A percentile compares a stretch with the other conserved stretches of the same genome.
These are phyloP conservation scores for Endomychus coccineus DNA, from an alignment of 2,888 invertebrate species.

Conservation along the genomic window DNA sequence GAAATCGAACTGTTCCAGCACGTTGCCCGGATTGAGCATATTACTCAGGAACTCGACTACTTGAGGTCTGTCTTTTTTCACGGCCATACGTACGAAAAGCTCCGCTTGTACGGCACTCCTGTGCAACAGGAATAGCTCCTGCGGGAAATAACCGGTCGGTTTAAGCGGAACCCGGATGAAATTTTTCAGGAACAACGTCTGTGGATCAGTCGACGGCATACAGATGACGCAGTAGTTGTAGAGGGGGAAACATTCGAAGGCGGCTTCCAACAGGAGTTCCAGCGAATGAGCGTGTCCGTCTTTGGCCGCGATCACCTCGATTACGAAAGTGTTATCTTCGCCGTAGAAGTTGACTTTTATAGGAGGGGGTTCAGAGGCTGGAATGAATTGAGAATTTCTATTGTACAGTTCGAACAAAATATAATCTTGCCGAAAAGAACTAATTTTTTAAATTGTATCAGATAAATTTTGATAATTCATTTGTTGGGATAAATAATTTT, in stretches of 20 bases:
- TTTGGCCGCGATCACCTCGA: slow-evolving; percentile 55
- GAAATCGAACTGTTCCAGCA: slow-evolving; percentile 24
- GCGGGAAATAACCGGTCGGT: slow-evolving; percentile 9
- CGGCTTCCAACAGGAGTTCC: slow-evolving; percentile 53
- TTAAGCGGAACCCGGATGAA: slow-evolving; percentile 27
- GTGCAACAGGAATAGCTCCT: slow-evolving; percentile 36
- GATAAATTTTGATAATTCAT: too few relatives aligned
- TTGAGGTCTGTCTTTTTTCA: slow-evolving; percentile 20
- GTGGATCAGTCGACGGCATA: slow-evolving; percentile 45
- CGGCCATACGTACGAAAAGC: slow-evolving; percentile 26
- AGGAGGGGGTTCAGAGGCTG: too few relatives aligned
- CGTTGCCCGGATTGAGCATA: slow-evolving; percentile 23
- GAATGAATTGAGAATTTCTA: too few relatives aligned
- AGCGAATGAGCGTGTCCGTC: slow-evolving; percentile 50
- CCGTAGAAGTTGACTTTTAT: slow-evolving; percentile 41
- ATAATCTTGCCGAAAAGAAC: too few relatives aligned
- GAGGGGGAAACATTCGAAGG: slow-evolving; percentile 59
- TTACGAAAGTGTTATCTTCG: slow-evolving; percentile 52
- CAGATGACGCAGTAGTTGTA: slow-evolving; percentile 58
- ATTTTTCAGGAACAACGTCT: slow-evolving; percentile 41
- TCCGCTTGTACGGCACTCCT: slow-evolving; percentile 34
- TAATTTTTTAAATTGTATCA: too few relatives aligned
- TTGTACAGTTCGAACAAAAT: too few relatives aligned
- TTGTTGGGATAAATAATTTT: too few relatives aligned
- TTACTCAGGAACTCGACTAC: slow-evolving; percentile 17